Conservation (phyloP, 2,888 invertebrate genomes). For the Anaspis maculata region DNA sequence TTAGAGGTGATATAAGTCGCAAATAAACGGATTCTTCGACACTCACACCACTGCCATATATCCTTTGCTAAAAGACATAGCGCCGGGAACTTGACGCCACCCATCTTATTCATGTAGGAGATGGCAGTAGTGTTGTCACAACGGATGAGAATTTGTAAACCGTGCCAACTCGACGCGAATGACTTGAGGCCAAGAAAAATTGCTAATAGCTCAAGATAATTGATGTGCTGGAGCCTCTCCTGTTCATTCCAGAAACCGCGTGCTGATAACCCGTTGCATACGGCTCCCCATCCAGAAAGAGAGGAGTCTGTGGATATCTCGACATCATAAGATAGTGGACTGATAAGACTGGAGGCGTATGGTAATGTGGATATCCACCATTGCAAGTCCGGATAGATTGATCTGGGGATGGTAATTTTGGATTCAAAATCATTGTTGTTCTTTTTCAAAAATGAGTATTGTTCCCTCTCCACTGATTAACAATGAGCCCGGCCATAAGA, state of each 20-base stretch:
- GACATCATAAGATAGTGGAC: not conserved
- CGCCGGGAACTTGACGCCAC: not conserved
- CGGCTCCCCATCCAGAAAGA: not conserved
- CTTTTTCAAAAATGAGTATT: not conserved
- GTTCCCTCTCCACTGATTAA: not conserved
- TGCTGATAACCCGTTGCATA: not conserved
- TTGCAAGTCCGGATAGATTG: not conserved
- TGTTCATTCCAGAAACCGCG: not conserved
- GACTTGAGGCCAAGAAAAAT: not conserved
- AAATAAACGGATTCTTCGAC: not conserved
- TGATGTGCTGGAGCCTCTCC: not conserved
- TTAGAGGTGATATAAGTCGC: not conserved
- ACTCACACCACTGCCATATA: not conserved
- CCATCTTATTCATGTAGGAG: too few species aligned
- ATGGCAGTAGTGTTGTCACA: too few species aligned
- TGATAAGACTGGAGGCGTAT: not conserved
- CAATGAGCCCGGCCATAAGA: not conserved
- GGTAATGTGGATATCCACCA: not conserved
- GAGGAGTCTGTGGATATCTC: not conserved
- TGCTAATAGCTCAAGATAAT: not conserved
- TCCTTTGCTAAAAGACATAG: not conserved
- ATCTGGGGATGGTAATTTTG: not conserved
- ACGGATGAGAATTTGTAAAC: too few species aligned
- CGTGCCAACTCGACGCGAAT: too few species aligned
- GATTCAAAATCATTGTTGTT: not conserved